Evolutionary conservation across 2,888 invertebrate genomes (phyloP).

Genomic region (Hyalella azteca): DNA sequence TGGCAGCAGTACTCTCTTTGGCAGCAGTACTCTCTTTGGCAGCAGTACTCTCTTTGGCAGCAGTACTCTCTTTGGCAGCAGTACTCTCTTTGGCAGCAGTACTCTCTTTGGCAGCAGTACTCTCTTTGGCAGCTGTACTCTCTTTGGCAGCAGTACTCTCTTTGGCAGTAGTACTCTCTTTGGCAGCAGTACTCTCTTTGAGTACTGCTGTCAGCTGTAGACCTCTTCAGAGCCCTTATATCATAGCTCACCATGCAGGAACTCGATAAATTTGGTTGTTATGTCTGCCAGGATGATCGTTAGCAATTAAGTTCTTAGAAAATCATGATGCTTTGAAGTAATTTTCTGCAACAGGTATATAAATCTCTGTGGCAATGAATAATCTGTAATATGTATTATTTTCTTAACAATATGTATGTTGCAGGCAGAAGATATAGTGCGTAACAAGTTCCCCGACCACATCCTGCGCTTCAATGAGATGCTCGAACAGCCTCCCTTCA

Average conservation of each 20-base stretch:
- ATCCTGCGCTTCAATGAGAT: conserved; percentile 88
- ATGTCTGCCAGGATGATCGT: not conserved
- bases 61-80: no score
- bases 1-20: no score
- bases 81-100: no score
- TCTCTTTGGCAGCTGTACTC: no score
- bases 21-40: no score
- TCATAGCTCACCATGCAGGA: not conserved
- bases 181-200: no score
- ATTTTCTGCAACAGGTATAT: not conserved
- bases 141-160: no score
- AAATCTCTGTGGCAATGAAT: not conserved
- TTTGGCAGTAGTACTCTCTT: no score
- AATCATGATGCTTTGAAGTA: not conserved
- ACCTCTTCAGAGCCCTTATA: no score
- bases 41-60: no score
- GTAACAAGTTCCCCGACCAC: conserved; percentile 90
- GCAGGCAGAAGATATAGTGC: conserved; percentile 81
- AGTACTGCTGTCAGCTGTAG: no score
- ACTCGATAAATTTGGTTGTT: not conserved
- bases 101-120: no score
- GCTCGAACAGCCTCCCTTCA: conserved; percentile 81
- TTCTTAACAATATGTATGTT: not conserved
- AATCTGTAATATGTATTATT: not conserved
- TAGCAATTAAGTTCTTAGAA: not conserved